Percentiles rank a stretch among this genome's conserved stretches.
Evolutionary conservation across 37 sponge, comb jelly and placozoan species (phyloP).

Genomic region (Hexactinellida sp.): DNA sequence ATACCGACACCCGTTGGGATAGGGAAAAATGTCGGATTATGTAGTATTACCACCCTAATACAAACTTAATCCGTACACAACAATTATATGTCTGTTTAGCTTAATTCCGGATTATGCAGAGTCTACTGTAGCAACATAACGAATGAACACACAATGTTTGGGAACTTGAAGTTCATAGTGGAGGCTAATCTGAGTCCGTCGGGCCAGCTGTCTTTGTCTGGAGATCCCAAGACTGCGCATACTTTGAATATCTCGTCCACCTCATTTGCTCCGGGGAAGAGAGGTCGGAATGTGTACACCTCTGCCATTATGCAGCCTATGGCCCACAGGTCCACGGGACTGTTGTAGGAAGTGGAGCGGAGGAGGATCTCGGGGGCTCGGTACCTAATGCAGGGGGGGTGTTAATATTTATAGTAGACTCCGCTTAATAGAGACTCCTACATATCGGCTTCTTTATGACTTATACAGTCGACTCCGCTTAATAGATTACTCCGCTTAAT

Average conservation of each 20-base stretch:
- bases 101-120: too few species aligned
- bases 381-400: slow-evolving; percentile 45
- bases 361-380: slow-evolving; percentile 87
- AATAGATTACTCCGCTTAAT: too few species aligned
- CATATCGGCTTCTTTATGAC: too few species aligned
- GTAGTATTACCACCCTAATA: too few species aligned
- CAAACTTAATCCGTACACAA: background rate
- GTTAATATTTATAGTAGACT: background rate
- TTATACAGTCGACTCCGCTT: too few species aligned
- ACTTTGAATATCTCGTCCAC: slow-evolving; percentile 85
- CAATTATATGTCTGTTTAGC: too few species aligned
- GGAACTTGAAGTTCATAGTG: slow-evolving; percentile 69
- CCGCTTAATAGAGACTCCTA: too few species aligned
- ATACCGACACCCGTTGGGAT: too few species aligned
- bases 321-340: slow-evolving; percentile 97
- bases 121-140: background rate
- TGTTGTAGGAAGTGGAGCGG: slow-evolving; percentile 74
- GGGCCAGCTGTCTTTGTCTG: slow-evolving; percentile 62
- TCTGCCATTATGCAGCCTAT: slow-evolving; percentile 88
- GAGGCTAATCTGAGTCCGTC: slow-evolving; percentile 81
- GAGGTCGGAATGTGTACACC: slow-evolving; percentile 79
- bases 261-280: slow-evolving; percentile 85
- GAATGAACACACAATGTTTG: slow-evolving; percentile 36
- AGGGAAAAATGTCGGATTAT: too few species aligned
- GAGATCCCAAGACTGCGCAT: slow-evolving; percentile 72